Conservation (phyloP, 1,140 invertebrate genomes). For the Nasonia longicornis region DNA sequence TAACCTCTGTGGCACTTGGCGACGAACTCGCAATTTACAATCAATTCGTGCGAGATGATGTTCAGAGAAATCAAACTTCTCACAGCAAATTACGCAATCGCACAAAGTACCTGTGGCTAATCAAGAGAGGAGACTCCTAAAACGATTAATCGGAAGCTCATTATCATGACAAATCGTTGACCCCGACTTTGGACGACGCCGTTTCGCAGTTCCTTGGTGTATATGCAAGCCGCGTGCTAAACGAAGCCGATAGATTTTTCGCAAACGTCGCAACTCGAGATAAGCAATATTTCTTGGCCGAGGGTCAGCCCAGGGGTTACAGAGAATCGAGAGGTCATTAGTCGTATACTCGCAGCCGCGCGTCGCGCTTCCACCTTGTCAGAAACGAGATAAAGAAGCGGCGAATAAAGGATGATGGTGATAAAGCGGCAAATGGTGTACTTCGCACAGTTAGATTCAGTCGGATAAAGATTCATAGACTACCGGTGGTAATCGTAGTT, state of each 20-base stretch:
- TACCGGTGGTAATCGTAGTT: no score
- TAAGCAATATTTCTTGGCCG: not conserved
- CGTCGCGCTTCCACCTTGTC: not conserved
- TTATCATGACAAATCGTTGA: constrained; percentile 18
- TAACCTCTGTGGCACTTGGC: no score
- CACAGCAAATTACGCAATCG: no score
- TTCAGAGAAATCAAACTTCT: no score
- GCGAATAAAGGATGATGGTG: not conserved
- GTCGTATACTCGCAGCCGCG: not conserved
- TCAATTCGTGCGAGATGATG: no score
- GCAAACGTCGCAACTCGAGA: not conserved
- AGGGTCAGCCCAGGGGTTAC: constrained; percentile 17
- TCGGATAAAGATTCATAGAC: no score
- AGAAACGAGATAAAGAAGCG: not conserved
- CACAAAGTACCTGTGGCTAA: no score
- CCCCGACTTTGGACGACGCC: not conserved
- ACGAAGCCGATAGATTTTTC: not conserved
- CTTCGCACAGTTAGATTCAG: no score
- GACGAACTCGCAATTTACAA: no score
- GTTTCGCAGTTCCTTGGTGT: not conserved
- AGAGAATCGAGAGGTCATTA: constrained; percentile 12
- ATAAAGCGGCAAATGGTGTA: not conserved
- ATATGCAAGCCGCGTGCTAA: no score
- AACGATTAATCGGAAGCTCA: constrained; percentile 5
- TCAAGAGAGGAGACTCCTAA: not conserved